Percentiles rank a stretch among this genome's conserved stretches.
Conservation (phyloP, 2,797 vertebrate species). For the Halcyon badia region DNA sequence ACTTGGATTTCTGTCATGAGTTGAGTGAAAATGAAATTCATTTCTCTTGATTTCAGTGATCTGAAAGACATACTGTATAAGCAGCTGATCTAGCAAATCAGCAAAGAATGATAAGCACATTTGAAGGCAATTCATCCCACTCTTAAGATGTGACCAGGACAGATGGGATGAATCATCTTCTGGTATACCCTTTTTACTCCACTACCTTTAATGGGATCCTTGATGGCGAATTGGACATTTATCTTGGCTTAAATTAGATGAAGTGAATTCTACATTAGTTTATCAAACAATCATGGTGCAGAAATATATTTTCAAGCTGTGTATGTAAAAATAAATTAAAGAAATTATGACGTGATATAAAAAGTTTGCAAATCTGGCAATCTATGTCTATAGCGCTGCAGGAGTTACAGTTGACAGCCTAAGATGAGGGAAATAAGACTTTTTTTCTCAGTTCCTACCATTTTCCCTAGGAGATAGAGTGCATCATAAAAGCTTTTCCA, state of each 20-base stretch:
- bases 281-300: not conserved
- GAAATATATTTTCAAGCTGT: not conserved
- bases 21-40: not conserved
- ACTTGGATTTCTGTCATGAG: not conserved
- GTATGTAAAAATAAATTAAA: not conserved
- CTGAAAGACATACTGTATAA: not conserved
- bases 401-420: not conserved
- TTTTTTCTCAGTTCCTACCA: not conserved
- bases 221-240: not conserved
- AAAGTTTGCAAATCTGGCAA: not conserved
- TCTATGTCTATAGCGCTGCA: not conserved
- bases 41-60: not conserved
- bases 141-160: not conserved
- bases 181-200: not conserved
- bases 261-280: not conserved
- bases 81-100: not conserved
- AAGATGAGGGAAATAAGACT: not conserved
- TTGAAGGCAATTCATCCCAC: not conserved
- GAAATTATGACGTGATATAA: not conserved
- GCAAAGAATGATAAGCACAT: not conserved
- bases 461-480: not conserved
- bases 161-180: not conserved
- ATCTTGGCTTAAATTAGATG: not conserved
- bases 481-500: not conserved
- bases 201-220: not conserved